These are phyloP conservation scores for Argopecten irradians DNA, from an alignment of 1,140 invertebrate species.

Conservation along the genomic window DNA sequence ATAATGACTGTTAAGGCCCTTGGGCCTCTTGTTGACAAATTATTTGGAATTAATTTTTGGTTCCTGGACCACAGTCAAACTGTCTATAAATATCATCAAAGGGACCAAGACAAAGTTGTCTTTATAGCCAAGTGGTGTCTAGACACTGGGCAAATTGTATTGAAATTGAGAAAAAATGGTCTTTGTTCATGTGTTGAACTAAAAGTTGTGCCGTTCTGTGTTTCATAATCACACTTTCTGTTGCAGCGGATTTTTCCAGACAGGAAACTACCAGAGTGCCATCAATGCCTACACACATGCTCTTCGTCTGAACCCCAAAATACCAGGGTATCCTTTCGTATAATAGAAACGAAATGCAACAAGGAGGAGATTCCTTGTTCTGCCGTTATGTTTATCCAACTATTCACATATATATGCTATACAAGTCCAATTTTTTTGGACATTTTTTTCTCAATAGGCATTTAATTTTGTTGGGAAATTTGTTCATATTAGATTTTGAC, in stretches of 20 bases:
- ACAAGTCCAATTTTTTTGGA: neutral
- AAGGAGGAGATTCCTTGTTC: neutral
- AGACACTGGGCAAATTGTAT: too few relatives aligned
- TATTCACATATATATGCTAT: neutral
- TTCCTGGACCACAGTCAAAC: too few relatives aligned
- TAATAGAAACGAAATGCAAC: neutral
- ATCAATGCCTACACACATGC: constrained; percentile 89
- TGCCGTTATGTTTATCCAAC: neutral
- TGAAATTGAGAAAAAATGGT: too few relatives aligned
- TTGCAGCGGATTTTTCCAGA: constrained; percentile 84
- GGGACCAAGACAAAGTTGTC: too few relatives aligned
- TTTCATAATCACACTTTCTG: neutral
- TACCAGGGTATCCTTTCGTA: constrained; percentile 79
- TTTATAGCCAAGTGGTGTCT: too few relatives aligned
- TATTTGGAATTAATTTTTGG: neutral
- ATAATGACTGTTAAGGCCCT: too few relatives aligned
- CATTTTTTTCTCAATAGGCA: neutral
- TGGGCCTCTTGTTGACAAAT: neutral
- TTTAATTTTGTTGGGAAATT: neutral
- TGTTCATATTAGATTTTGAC: too few relatives aligned
- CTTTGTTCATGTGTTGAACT: too few relatives aligned
- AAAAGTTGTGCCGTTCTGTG: too few relatives aligned
- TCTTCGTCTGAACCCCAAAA: constrained; percentile 85
- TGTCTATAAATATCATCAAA: too few relatives aligned
- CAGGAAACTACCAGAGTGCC: constrained; percentile 86